Base-by-base conservation (phyloP, 2,888 invertebrate species). In the Ametastegia equiseti region DNA sequence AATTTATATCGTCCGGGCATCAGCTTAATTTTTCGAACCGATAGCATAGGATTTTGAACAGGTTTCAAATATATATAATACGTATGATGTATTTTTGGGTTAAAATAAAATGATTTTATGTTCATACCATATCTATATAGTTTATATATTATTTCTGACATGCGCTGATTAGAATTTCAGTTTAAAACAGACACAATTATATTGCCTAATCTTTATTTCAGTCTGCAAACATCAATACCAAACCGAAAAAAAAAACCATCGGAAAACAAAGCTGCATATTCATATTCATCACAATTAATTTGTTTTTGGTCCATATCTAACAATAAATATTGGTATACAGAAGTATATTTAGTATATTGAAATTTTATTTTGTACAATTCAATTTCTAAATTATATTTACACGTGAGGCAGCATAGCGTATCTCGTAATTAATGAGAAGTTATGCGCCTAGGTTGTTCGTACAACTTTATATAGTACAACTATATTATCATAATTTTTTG, bases 381-480 rank as follows among this genome's bases (percentile, higher is more conserved):
- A 23, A 69, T 69, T 69, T 69, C n/a, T n/a, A 42, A 69, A 42
- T 45, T 39, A 69, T n/a, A n/a, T 69, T 39, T 69, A 69, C 45
- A 69, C 15, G n/a, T 30, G 39, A 42, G 23, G n/a, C 69, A 23
- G 36, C 69, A 13, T 1, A 63, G 27, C 27, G 15, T 63, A 9
- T 45, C 13, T 45, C n/a, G n/a, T n/a, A n/a, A n/a, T n/a, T n/a
- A n/a, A n/a, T n/a, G n/a, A n/a, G 23, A 23, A 23, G 23, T 11
- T 23, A 9, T 54, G 54, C 6, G 23, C 54, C 23, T 54, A 54
- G 19, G 19, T 23, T 54, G 54, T 54, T n/a, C 54, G 54, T 9
- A 23, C 23, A 23, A 54, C 23, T 54, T 54, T 23, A 54, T 54
- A 54, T 7, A 54, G 11, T 42, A 42, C 42, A 42, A 7, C 42